Conservation (phyloP, 2,888 invertebrate genomes). For the Zelleria hepariella region DNA sequence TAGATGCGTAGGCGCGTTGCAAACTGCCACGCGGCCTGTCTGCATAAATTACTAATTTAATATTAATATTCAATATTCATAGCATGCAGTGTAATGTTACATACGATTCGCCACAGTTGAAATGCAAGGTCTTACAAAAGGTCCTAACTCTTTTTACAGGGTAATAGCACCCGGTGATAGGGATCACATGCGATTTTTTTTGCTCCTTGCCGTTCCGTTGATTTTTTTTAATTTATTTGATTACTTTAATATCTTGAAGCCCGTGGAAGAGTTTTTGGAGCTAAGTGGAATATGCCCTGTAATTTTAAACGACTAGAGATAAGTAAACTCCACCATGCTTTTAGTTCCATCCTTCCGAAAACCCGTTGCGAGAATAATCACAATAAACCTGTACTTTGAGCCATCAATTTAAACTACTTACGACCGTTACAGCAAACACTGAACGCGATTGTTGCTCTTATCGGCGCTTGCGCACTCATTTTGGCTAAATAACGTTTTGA, state of each 20-base stretch:
- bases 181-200: no score
- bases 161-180: no score
- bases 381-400: background rate
- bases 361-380: background rate
- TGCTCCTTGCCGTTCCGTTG: no score
- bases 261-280: no score
- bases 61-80: background rate
- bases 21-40: background rate
- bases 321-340: no score
- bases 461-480: background rate
- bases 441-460: background rate
- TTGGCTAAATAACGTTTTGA: background rate
- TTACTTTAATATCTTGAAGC: no score
- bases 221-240: no score
- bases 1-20: background rate
- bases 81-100: background rate
- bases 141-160: no score
- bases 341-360: background rate
- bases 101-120: no score
- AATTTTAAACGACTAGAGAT: no score
- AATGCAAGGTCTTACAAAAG: no score
- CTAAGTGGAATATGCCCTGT: no score
- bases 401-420: background rate
- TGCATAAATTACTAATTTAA: background rate
- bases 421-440: background rate